Evolutionary conservation across 2,888 invertebrate genomes (phyloP), one percentile per base, ranked within the genome.

Genomic region (Pomacea canaliculata): DNA sequence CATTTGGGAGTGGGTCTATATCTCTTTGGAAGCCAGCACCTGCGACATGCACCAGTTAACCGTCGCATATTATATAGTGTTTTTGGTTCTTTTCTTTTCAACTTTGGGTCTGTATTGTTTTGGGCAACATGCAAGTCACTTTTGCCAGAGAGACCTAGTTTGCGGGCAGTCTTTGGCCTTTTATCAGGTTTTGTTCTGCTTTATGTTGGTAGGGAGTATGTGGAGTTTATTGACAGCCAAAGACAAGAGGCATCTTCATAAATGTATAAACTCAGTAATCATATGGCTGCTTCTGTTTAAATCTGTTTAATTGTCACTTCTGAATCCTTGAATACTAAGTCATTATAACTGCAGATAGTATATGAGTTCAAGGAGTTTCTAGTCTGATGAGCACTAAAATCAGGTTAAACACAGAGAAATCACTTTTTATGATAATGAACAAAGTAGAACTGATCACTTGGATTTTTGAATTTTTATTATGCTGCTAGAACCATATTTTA

Each of bases 101-200:
- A 96, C 82, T 94, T 97, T 88, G 97, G 97, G 19, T 96, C 97
- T 0, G 95, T 97, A 70, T 93, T 97, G 77, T 92, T 95, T 80
- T 97, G 97, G 95, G 97, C 97, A 13, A 94, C 97, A 62, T 91
- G 96, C 65, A 94, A 96, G 88, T 95, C 95, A 83, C 92, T 95
- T 62, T 92, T 97, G 69, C 95, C 96, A 0, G 93, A 94, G 82
- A 94, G 94, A 88, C 93, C 94, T 66, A 90, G 93, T 9, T 85
- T 95, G 48, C 94, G 94, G 82, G 94, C 94, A 56, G 84, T 94
- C 60, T 92, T 94, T 81, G 96, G 96, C 56, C 88, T 96, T n/a
- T 75, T 77, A 7, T 84, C 86, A n/a, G 85, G 85, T 7, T 76
- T 77, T 71, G 76, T 80, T n/a, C 73, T 85, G 23, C 75, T 87